Conservation (phyloP, 1,140 invertebrate genomes). For the Stratiolaelaps scimitus region DNA sequence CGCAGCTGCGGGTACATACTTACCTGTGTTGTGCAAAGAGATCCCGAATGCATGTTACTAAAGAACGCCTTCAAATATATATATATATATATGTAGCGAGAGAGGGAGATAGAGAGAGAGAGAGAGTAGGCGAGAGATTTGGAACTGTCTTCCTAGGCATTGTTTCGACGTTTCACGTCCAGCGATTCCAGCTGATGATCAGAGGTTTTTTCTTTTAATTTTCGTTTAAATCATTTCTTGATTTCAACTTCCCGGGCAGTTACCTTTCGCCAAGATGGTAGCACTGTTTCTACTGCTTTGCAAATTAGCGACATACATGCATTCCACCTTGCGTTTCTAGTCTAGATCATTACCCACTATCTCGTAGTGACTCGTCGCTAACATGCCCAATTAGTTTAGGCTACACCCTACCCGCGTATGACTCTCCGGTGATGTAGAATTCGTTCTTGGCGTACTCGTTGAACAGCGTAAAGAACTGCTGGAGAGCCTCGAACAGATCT, state of each 20-base stretch:
- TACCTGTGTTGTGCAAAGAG: not conserved
- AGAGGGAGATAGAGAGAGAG: not conserved
- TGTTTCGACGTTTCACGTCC: not conserved
- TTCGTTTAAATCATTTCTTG: not conserved
- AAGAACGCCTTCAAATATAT: not conserved
- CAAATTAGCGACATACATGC: not conserved
- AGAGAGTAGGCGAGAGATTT: not conserved
- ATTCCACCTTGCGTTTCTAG: not conserved
- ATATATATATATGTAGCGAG: not conserved
- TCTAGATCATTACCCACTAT: not conserved
- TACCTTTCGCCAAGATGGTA: not conserved
- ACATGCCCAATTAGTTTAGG: not conserved
- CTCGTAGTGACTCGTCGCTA: not conserved
- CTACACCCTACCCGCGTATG: slow-evolving; percentile 40
- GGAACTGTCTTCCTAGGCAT: not conserved
- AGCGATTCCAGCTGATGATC: not conserved
- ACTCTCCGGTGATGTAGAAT: slow-evolving; percentile 45
- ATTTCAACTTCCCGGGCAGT: not conserved
- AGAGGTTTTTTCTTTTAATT: not conserved
- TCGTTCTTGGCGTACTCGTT: slow-evolving; percentile 42
- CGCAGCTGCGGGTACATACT: not conserved
- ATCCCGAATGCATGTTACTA: too few relatives aligned
- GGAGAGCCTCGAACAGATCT: slow-evolving; percentile 44
- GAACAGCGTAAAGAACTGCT: slow-evolving; percentile 46
- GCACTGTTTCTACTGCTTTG: not conserved